Evolutionary conservation across 2,113 vertebrate genomes (phyloP).

Genomic region (Lagopus muta): DNA sequence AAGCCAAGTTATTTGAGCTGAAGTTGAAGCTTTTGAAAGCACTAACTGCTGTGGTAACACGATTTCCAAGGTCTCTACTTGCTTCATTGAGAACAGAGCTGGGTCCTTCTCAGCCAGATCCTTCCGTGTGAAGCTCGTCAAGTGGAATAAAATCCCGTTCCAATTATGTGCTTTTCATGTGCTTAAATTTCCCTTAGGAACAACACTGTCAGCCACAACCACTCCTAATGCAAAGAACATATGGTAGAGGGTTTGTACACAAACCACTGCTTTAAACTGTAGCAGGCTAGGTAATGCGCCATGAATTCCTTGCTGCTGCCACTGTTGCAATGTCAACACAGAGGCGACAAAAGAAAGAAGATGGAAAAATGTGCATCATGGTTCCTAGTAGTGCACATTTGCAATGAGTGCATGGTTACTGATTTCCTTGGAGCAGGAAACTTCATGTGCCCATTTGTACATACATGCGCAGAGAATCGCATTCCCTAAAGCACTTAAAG

Average conservation of each 20-base stretch:
- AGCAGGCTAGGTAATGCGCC: background rate
- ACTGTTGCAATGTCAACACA: background rate
- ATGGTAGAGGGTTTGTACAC: background rate
- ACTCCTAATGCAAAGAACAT: background rate
- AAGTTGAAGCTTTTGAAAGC: background rate
- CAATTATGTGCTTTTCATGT: slow-evolving; percentile 2
- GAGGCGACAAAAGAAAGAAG: background rate
- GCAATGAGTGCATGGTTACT: background rate
- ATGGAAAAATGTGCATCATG: background rate
- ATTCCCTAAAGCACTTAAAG: background rate
- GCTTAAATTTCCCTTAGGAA: background rate
- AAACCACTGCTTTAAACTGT: rapidly evolving
- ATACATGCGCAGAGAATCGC: background rate
- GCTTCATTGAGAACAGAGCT: background rate
- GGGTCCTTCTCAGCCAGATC: background rate
- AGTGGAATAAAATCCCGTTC: background rate
- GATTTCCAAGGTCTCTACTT: background rate
- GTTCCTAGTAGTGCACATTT: background rate
- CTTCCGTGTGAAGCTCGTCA: background rate
- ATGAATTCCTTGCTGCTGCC: background rate
- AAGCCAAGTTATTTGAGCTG: background rate
- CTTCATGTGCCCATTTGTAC: background rate
- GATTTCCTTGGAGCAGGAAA: background rate
- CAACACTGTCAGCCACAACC: background rate
- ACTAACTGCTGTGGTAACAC: background rate